phyloP scores from a whole-genome alignment of 2,888 invertebrate genomes.

The Exocentrus adspersus region DNA sequence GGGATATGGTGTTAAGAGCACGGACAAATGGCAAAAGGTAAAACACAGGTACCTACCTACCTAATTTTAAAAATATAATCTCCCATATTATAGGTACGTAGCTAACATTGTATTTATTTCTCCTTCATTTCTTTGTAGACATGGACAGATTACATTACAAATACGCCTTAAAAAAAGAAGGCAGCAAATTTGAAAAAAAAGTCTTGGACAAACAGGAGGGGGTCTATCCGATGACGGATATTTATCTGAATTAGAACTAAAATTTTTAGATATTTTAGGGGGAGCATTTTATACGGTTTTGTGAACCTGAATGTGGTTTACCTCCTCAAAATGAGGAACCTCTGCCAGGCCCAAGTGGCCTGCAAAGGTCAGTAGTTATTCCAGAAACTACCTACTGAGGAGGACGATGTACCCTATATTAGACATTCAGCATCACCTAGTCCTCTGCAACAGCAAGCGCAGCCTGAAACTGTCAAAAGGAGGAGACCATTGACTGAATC shows the following conservation, averaged over 20 bases:
- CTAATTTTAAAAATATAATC: not conserved
- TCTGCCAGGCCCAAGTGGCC: too few species aligned
- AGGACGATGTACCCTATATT: too few species aligned
- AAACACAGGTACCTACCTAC: too few species aligned
- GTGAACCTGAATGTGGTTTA: not conserved
- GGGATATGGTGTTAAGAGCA: constrained; percentile 13
- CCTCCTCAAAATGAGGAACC: too few species aligned
- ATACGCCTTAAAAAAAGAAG: constrained; percentile 19
- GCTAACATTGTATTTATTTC: too few species aligned
- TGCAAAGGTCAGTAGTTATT: too few species aligned
- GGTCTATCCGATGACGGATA: constrained; percentile 5
- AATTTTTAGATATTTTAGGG: constrained; percentile 12
- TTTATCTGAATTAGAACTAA: constrained; percentile 12
- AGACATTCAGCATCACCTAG: too few species aligned
- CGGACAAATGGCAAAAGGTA: constrained; percentile 20
- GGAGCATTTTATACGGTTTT: not conserved
- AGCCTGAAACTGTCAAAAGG: too few species aligned
- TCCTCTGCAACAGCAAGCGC: too few species aligned
- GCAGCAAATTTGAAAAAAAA: constrained; percentile 8
- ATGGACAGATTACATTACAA: constrained; percentile 11
- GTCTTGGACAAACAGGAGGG: constrained; percentile 9
- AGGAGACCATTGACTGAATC: too few species aligned
- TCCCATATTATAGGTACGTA: constrained; percentile 1
- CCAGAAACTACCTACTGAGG: too few species aligned
- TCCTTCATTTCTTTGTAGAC: constrained; percentile 9